phyloP scores from a whole-genome alignment of 2,888 invertebrate species.

The Helicoverpa assulta region DNA sequence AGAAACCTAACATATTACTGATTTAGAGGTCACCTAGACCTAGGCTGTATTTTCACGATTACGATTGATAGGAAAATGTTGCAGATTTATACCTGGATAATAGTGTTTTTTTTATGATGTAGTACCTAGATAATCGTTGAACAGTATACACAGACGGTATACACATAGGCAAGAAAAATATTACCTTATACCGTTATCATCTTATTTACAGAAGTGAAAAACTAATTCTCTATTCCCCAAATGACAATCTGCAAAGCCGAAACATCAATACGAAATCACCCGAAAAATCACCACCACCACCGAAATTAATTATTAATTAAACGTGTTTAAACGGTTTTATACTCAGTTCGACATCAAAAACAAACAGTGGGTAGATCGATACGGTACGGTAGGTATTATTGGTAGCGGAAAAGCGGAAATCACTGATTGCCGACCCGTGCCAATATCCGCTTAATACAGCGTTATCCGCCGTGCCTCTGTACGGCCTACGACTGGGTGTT shows the following conservation, averaged over 20 bases:
- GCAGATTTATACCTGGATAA: constrained; percentile 22
- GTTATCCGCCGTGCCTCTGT: constrained; percentile 67
- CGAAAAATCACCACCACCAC: constrained; percentile 37
- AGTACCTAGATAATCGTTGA: not conserved
- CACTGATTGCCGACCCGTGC: constrained; percentile 79
- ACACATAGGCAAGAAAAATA: no score
- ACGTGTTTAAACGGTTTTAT: constrained; percentile 51
- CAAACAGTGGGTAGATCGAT: constrained; percentile 68
- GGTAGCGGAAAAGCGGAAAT: constrained; percentile 81
- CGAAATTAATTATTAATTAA: constrained; percentile 57
- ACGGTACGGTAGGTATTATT: constrained; percentile 73
- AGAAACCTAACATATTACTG: constrained; percentile 21
- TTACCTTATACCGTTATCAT: no score
- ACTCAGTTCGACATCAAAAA: constrained; percentile 61
- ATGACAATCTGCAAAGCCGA: constrained; percentile 15
- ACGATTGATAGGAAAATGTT: constrained; percentile 3
- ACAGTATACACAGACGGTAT: no score
- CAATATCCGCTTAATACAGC: constrained; percentile 81
- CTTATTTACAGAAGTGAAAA: no score
- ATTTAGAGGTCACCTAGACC: not conserved
- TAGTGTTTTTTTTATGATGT: not conserved
- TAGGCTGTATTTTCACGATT: constrained; percentile 17
- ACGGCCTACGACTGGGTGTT: constrained; percentile 51
- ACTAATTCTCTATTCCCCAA: constrained; percentile 1
- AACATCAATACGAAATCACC: constrained; percentile 33